Conservation (phyloP, 2,113 vertebrate genomes). For the Nanorana parkeri region DNA sequence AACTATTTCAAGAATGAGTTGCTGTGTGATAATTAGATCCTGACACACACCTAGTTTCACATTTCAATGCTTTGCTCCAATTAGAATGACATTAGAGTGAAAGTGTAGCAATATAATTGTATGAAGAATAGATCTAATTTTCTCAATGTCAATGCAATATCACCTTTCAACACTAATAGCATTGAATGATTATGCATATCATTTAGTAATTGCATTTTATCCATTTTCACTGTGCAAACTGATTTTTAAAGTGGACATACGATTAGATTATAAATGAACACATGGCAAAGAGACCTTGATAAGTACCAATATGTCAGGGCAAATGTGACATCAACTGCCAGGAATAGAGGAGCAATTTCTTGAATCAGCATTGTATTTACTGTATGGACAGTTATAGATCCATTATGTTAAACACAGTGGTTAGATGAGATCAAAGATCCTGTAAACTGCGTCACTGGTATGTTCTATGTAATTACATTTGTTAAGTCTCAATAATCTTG, state of each 20-base stretch:
- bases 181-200: conserved; percentile 81
- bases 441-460: neutral
- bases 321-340: conserved; percentile 60
- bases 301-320: conserved; percentile 60
- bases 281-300: conserved; percentile 53
- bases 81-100: conserved; percentile 80
- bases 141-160: conserved; percentile 83
- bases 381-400: conserved; percentile 1
- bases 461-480: conserved; percentile 6
- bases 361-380: neutral
- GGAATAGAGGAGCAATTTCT: conserved; percentile 18
- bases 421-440: conserved; percentile 38
- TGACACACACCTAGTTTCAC: conserved; percentile 73
- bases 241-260: conserved; percentile 67
- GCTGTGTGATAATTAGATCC: conserved; percentile 77
- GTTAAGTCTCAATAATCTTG: neutral
- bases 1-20: conserved; percentile 74
- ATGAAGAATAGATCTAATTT: conserved; percentile 86
- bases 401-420: conserved; percentile 13
- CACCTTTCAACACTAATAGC: conserved; percentile 76
- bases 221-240: conserved; percentile 67
- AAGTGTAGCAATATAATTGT: conserved; percentile 77
- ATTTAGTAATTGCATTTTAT: conserved; percentile 80
- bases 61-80: conserved; percentile 80
- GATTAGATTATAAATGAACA: conserved; percentile 73